Evolutionary conservation across 1,140 invertebrate genomes (phyloP).

Genomic region (Tyrophagus putrescentiae): DNA sequence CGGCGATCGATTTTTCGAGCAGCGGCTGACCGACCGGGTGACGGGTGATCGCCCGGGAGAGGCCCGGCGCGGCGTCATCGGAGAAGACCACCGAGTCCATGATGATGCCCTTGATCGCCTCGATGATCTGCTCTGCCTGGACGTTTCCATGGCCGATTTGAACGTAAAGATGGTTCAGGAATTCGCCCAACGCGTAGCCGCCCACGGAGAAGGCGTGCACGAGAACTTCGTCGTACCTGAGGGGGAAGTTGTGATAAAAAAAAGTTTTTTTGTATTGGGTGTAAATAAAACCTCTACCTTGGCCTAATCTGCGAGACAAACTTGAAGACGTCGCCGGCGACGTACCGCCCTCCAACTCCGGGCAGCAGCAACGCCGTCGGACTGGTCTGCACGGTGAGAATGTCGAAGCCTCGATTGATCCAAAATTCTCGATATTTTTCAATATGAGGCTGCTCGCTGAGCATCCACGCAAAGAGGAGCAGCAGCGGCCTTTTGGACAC

Average conservation of each 20-base stretch:
- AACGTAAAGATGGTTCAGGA: background rate
- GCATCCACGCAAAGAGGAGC: constrained; percentile 61
- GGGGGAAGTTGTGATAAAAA: no score
- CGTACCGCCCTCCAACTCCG: constrained; percentile 42
- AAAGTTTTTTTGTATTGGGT: no score
- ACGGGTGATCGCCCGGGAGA: constrained; percentile 10
- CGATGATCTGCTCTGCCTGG: background rate
- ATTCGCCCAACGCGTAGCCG: constrained; percentile 14
- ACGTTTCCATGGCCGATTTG: constrained; percentile 4
- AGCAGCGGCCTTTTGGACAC: constrained; percentile 50
- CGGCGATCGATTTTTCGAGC: constrained; percentile 36
- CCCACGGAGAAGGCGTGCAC: constrained; percentile 62
- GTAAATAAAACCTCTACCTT: no score
- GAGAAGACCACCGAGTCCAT: constrained; percentile 17
- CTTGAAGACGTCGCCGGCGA: constrained; percentile 52
- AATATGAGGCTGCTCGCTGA: constrained; percentile 61
- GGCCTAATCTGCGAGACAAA: constrained; percentile 46
- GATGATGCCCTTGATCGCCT: constrained; percentile 4
- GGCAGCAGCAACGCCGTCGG: constrained; percentile 71
- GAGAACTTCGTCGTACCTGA: constrained; percentile 50
- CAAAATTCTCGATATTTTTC: constrained; percentile 68
- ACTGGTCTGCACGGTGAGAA: constrained; percentile 55
- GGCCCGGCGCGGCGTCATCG: constrained; percentile 12
- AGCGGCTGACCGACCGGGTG: constrained; percentile 20
- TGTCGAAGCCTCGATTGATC: constrained; percentile 64